Base-by-base conservation (phyloP, 2,113 vertebrate species). In the Numida meleagris region DNA sequence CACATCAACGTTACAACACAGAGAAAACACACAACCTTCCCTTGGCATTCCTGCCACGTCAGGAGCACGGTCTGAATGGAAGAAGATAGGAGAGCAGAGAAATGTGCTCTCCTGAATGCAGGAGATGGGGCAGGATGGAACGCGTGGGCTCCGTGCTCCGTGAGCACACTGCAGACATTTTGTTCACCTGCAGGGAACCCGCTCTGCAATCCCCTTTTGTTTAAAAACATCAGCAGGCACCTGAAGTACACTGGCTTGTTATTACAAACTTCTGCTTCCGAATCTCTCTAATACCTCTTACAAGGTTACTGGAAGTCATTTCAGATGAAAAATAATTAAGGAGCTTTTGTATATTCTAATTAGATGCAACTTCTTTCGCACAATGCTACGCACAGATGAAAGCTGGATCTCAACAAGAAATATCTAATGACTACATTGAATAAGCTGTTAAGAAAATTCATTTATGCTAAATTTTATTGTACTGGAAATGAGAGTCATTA, bases 401-500 rank as follows among this genome's bases (percentile, higher is more conserved):
- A 86, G 70, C 61, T 5, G 20, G 55, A 85, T 42, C 46, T 87
- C 77, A 65, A 36, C 0, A 0, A 91, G 72, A 88, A 94, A 63
- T 75, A 93, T 78, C 91, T 92, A 94, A 96, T 84, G 66, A 61
- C 88, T 73, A 63, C 80, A 76, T 89, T 94, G 93, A 94, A 93
- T 91, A 89, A 91, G 91, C 91, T 75, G 48, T 80, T 94, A 53
- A 81, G 81, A 95, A 95, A 91, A 94, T 92, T 72, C 38, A 82
- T 77, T 95, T 90, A 81, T 45, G 62, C 40, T 45, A 55, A 23
- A 91, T 91, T 91, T 93, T 82, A 57, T 93, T 95, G 96, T 95
- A 79, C 88, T 92, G 93, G 94, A 95, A 96, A 96, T 91, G 72
- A 95, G 58, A 84, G 43, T 43, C 78, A 90, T 92, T 92, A 74